Evolutionary conservation across 2,888 invertebrate genomes (phyloP).

Genomic region (Lochmaea crataegi): DNA sequence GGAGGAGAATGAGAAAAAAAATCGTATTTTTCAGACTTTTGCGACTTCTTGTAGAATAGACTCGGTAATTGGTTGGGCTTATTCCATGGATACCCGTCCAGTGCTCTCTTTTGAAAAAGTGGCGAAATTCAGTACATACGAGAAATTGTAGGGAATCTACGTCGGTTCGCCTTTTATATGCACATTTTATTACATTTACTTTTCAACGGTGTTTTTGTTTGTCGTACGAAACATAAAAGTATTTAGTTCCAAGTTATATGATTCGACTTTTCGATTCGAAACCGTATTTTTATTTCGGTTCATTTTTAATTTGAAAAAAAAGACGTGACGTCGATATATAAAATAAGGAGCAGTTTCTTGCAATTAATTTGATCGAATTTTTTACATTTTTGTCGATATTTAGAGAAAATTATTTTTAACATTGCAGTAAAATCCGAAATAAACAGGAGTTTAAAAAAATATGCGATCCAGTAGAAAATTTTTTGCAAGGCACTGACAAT

Average conservation of each 20-base stretch:
- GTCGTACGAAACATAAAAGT: slow-evolving; percentile 1
- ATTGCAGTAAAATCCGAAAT: too few relatives aligned
- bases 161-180: slow-evolving; percentile 15
- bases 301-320: not conserved
- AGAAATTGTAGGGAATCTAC: slow-evolving; percentile 43
- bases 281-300: slow-evolving; percentile 14
- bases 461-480: too few relatives aligned
- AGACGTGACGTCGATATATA: not conserved
- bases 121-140: slow-evolving; percentile 42
- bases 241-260: not conserved
- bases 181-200: not conserved
- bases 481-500: too few relatives aligned
- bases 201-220: not conserved
- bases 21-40: slow-evolving; percentile 35
- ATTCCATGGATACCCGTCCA: slow-evolving; percentile 46
- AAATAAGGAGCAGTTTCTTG: not conserved
- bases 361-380: not conserved
- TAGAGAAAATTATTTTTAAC: too few relatives aligned
- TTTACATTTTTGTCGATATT: too few relatives aligned
- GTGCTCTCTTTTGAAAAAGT: slow-evolving; percentile 46
- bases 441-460: too few relatives aligned
- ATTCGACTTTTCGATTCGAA: slow-evolving; percentile 1
- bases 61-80: slow-evolving; percentile 41
- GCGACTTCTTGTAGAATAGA: slow-evolving; percentile 39
- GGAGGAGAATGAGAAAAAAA: slow-evolving; percentile 22